A percentile compares a stretch with the other conserved stretches of the same genome.
Evolutionary conservation across 2,797 vertebrate genomes (phyloP).

Genomic region (Apodemus agrarius): DNA sequence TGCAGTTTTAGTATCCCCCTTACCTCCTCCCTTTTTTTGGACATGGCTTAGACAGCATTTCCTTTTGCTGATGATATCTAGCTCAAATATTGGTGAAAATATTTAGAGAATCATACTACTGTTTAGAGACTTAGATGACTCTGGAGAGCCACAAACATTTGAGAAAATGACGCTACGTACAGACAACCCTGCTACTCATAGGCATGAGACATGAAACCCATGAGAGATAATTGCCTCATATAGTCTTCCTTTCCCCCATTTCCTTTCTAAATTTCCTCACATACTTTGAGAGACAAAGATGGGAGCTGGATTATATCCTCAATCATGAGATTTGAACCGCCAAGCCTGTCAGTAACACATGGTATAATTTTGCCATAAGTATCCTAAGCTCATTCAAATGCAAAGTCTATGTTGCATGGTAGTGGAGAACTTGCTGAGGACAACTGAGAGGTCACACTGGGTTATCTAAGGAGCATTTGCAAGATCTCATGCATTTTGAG

Average conservation of each 20-base stretch:
- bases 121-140: not conserved
- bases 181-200: not conserved
- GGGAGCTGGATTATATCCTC: not conserved
- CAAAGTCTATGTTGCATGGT: not conserved
- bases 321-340: not conserved
- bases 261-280: not conserved
- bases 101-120: not conserved
- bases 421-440: not conserved
- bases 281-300: not conserved
- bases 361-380: not conserved
- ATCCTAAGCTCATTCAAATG: not conserved
- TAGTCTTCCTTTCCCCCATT: not conserved
- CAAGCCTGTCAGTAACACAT: not conserved
- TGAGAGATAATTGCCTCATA: not conserved
- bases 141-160: not conserved
- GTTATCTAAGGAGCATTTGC: conserved; percentile 54
- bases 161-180: not conserved
- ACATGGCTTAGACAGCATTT: not conserved
- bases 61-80: not conserved
- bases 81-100: conserved; percentile 5
- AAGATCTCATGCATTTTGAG: conserved; percentile 4
- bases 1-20: not conserved
- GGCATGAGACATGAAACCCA: not conserved
- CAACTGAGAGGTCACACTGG: conserved; percentile 51
- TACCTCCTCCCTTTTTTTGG: not conserved